phyloP scores from a whole-genome alignment of 2,888 invertebrate genomes.

The Eilema sororculum region DNA sequence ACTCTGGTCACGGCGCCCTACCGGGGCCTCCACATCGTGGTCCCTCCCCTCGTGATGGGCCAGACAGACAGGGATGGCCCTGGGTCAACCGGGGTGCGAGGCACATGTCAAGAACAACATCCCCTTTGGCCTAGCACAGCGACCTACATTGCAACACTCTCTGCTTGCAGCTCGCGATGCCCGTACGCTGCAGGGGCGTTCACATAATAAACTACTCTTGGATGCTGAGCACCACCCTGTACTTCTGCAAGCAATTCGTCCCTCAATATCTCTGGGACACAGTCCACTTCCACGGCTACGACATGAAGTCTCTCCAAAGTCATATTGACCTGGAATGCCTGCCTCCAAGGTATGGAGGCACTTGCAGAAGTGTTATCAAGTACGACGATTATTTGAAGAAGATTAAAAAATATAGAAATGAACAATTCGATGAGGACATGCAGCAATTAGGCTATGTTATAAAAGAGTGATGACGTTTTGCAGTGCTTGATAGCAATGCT shows the following conservation, averaged over 20 bases:
- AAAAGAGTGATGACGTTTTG: constrained; percentile 75
- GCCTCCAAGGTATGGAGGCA: constrained; percentile 73
- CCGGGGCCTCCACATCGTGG: too few relatives aligned
- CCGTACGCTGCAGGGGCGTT: constrained; percentile 88
- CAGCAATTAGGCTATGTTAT: constrained; percentile 88
- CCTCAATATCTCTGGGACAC: constrained; percentile 87
- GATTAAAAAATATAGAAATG: constrained; percentile 79
- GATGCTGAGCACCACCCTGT: constrained; percentile 92
- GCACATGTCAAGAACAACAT: too few relatives aligned
- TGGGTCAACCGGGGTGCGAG: too few relatives aligned
- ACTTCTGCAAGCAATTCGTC: constrained; percentile 91
- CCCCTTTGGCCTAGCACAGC: too few relatives aligned
- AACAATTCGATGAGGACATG: constrained; percentile 88
- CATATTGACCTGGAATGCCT: constrained; percentile 69
- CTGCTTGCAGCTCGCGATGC: constrained; percentile 87
- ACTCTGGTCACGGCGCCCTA: too few relatives aligned
- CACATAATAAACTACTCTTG: constrained; percentile 94
- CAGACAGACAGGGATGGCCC: too few relatives aligned
- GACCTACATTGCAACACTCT: too few relatives aligned
- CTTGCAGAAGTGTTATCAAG: constrained; percentile 86
- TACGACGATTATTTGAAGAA: constrained; percentile 87
- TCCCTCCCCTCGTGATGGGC: too few relatives aligned
- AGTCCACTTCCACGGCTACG: constrained; percentile 76
- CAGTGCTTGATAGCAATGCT: too few relatives aligned
- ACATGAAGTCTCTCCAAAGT: constrained; percentile 75